A percentile compares a stretch with the other conserved stretches of the same genome.
These are phyloP conservation scores for Coryphaenoides rupestris DNA, from an alignment of 2,113 vertebrate species.

Conservation along the genomic window DNA sequence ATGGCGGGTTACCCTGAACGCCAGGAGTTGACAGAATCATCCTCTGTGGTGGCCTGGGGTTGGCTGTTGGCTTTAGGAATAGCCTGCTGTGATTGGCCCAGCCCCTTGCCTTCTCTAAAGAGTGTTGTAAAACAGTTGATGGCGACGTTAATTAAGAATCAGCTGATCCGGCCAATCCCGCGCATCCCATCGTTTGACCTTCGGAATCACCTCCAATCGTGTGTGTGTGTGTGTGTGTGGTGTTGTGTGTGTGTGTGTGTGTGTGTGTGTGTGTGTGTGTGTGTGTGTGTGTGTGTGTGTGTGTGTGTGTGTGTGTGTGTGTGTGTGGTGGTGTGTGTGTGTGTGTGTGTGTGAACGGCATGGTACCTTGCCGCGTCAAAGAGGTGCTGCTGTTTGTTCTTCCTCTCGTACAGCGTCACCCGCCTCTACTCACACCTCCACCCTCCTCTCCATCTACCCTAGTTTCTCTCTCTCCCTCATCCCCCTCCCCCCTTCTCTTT, in stretches of 20 bases:
- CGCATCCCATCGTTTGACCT: slow-evolving; percentile 35
- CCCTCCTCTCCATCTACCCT: not conserved
- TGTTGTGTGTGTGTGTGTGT: too few relatives aligned
- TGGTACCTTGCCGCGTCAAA: too few relatives aligned
- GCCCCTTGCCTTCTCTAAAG: not conserved
- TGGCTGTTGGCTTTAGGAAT: slow-evolving; percentile 23
- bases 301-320: too few relatives aligned
- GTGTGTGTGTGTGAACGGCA: too few relatives aligned
- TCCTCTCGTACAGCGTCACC: not conserved
- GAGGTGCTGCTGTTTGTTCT: not conserved
- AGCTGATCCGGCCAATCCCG: not conserved
- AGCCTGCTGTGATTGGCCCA: slow-evolving; percentile 30
- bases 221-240: too few relatives aligned
- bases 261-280: too few relatives aligned
- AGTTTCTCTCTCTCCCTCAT: too few relatives aligned
- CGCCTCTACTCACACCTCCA: not conserved
- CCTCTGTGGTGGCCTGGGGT: not conserved
- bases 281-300: too few relatives aligned
- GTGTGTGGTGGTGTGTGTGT: too few relatives aligned
- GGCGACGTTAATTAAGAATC: not conserved
- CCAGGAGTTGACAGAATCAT: slow-evolving; percentile 6
- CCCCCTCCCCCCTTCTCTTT: not conserved
- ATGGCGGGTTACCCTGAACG: slow-evolving; percentile 67
- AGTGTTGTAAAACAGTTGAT: not conserved
- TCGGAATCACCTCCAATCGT: slow-evolving; percentile 41